Base-by-base conservation (phyloP, 2,888 invertebrate species). In the Sclerodermus sp. region DNA sequence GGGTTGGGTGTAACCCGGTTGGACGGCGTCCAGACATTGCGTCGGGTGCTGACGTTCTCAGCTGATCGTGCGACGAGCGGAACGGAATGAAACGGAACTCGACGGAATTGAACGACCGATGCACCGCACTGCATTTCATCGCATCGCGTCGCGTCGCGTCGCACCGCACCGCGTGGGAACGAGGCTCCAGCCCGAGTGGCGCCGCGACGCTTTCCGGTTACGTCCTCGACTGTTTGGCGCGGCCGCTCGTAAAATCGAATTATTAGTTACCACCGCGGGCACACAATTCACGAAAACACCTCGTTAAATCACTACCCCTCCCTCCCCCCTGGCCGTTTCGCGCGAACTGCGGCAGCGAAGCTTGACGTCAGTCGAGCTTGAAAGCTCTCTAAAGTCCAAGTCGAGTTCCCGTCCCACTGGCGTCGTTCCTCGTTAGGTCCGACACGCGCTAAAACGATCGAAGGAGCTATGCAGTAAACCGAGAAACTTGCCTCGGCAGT, bases 1-100 rank as follows among this genome's bases (percentile, higher is more conserved):
- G 23, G 8, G 23, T 23, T 3, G 57, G 51, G 55, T 54, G 67
- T 77, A 77, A 76, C 76, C 77, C 67, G 74, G 74, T 77, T 77
- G 76, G 75, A 74, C 70, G 64, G 47, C 65, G 71, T 76, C 77
- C 76, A 76, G 74, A 63, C 67, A 57, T 57, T 63, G 53, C 42
- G 12, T 12, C 5, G 4, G 10, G 14, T 6, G 34, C 34, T 12
- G 34, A 34, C 4, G 4, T 12, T 34, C n/a, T 10, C 34, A 34
- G 54, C 47, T 48, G 50, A 49, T 23, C 23, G 43, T 39, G 45
- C 41, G 31, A 47, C 58, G 23, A 23, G 8, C 23, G 23, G 23
- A 23, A 8, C 41, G 47, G 47, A 23, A 23, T 8, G 23, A 23
- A 23, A 23, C 23, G 23, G 23, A 23, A 23, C 8, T 8, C 4